phyloP scores from a whole-genome alignment of 2,797 vertebrate species.

The Pyrocephalus nanus region DNA sequence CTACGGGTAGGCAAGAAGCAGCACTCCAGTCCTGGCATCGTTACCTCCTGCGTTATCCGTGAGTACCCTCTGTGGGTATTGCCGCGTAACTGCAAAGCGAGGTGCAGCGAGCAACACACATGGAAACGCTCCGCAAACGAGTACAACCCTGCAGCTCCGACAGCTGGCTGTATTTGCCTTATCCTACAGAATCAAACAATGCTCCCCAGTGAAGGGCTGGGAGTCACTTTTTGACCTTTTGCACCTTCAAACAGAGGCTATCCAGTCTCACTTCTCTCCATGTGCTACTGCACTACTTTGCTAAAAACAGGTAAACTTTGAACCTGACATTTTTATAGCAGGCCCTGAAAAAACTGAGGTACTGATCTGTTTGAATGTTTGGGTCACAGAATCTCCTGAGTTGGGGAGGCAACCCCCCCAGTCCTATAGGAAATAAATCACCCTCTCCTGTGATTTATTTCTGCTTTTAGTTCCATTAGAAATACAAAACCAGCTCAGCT shows the following conservation, averaged over 20 bases:
- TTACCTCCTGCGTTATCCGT: neutral
- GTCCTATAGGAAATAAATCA: neutral
- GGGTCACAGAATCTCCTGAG: neutral
- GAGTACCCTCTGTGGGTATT: neutral
- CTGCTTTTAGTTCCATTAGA: neutral
- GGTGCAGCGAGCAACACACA: fast-evolving
- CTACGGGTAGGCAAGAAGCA: fast-evolving
- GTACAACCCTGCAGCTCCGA: fast-evolving
- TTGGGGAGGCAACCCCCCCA: fast-evolving
- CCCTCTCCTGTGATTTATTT: neutral
- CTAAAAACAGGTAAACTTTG: neutral
- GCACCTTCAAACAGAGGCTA: neutral
- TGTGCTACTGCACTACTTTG: neutral
- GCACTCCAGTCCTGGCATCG: fast-evolving
- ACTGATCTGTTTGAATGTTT: neutral
- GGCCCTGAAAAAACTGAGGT: neutral
- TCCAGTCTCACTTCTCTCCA: fast-evolving
- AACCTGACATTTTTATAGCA: neutral
- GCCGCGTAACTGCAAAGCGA: fast-evolving
- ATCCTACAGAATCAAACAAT: neutral
- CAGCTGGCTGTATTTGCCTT: fast-evolving
- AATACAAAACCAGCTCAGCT: neutral
- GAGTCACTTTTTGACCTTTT: neutral
- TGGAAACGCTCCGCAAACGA: fast-evolving
- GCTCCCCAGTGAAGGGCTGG: neutral